Evolutionary conservation across 2,888 invertebrate genomes (phyloP).

Genomic region (Atherix ibis): DNA sequence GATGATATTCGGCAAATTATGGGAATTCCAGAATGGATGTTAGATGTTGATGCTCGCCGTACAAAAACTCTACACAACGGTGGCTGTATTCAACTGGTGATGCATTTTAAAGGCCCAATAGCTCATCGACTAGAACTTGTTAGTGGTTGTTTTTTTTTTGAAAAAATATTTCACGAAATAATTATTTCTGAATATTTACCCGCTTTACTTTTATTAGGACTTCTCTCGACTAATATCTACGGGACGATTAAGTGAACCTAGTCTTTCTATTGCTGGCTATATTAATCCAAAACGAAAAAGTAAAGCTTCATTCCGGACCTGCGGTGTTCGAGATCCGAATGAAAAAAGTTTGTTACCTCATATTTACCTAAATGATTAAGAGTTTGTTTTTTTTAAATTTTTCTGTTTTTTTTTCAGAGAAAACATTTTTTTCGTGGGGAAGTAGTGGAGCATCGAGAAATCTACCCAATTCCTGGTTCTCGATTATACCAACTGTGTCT

Average conservation of each 20-base stretch:
- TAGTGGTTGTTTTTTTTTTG: conserved; percentile 35
- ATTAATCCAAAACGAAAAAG: conserved; percentile 51
- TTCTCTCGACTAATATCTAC: conserved; percentile 56
- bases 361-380: conserved; percentile 7
- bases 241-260: conserved; percentile 58
- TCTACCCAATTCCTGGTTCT: no score
- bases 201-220: conserved; percentile 29
- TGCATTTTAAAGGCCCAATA: conserved; percentile 74
- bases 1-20: conserved; percentile 63
- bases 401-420: no score
- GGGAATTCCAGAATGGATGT: conserved; percentile 82
- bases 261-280: conserved; percentile 62
- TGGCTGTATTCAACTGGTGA: conserved; percentile 66
- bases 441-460: no score
- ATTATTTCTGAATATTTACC: no score
- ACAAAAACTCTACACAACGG: conserved; percentile 62
- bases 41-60: conserved; percentile 66
- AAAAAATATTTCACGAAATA: no score
- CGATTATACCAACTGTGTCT: no score
- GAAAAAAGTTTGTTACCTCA: conserved; percentile 37
- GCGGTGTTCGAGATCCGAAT: conserved; percentile 59
- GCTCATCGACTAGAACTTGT: conserved; percentile 67
- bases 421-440: no score
- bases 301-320: conserved; percentile 56
- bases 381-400: conserved; percentile 17